Conservation (phyloP, 1,140 invertebrate species). For the Maniola jurtina region DNA sequence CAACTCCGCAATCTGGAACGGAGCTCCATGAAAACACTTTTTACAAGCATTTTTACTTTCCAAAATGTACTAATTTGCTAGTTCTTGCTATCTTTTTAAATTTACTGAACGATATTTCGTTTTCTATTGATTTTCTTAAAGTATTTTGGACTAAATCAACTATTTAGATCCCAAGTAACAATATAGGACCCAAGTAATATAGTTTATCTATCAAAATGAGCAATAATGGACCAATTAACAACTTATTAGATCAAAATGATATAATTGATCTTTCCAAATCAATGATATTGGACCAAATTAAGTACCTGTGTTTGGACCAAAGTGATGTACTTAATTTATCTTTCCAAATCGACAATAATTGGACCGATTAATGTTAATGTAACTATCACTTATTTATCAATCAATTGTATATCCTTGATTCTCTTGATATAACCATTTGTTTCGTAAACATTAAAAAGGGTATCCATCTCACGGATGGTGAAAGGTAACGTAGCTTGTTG, state of each 20-base stretch:
- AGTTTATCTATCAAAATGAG: too few relatives aligned
- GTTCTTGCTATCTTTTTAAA: too few relatives aligned
- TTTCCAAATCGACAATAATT: not conserved
- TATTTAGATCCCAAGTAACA: too few relatives aligned
- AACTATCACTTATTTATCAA: slow-evolving; percentile 55
- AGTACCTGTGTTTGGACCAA: slow-evolving; percentile 22
- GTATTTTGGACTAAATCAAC: too few relatives aligned
- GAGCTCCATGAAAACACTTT: slow-evolving; percentile 78
- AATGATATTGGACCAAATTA: not conserved
- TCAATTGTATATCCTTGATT: slow-evolving; percentile 55
- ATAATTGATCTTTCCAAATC: not conserved
- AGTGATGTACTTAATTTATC: not conserved
- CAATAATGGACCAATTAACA: too few relatives aligned
- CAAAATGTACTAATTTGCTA: too few relatives aligned
- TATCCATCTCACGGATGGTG: slow-evolving; percentile 82
- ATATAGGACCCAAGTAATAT: too few relatives aligned
- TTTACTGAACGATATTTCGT: too few relatives aligned
- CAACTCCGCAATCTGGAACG: slow-evolving; percentile 78
- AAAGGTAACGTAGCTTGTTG: slow-evolving; percentile 88
- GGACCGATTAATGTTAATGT: slow-evolving; percentile 3
- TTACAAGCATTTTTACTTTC: slow-evolving; percentile 62
- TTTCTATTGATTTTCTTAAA: too few relatives aligned
- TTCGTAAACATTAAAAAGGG: slow-evolving; percentile 77
- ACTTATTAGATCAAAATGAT: too few relatives aligned
- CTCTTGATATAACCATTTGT: slow-evolving; percentile 64